Evolutionary conservation across 2,888 invertebrate species (phyloP), one percentile per base, ranked within the genome.

Genomic region (Cephus runcator): DNA sequence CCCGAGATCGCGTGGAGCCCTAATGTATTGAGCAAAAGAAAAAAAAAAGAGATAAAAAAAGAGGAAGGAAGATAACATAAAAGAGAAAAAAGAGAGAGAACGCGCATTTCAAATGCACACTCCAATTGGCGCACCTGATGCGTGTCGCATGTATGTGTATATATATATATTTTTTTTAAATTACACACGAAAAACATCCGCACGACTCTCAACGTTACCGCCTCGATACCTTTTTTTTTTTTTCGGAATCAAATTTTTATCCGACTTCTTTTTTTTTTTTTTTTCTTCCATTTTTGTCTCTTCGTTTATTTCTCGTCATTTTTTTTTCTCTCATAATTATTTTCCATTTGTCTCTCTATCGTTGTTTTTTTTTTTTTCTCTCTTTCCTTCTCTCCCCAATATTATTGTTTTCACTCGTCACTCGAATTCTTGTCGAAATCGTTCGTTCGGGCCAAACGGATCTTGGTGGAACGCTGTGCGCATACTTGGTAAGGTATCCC

Each of bases 401-500:
- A 74, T 31, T 56, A 56, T 56, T 56, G 23, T 56, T 56, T 56
- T 56, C 56, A 23, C 56, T 56, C 56, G 56, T 56, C 56, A 56
- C 56, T 56, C 73, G 34, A 30, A 34, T 30, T 56, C 77, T 81
- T 77, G 75, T 75, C 75, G 80, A 77, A 77, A 80, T 81, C 73
- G 12, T 75, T 78, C 77, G 80, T 35, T 83, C 81, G 83, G 81
- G 80, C 83, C 80, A 81, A 79, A 85, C 31, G 31, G 68, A 68
- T 73, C 71, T 75, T 71, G 75, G 71, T 73, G 76, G 69, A 79
- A 73, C 77, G 80, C 81, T 84, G 83, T 81, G 85, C 79, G 81
- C 80, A 73, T 73, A 82, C 77, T 82, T 79, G 85, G 86, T 83
- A 85, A 85, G 84, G 78, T 81, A 81, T 82, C 79, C 77, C 83